phyloP scores from a whole-genome alignment of 2,888 invertebrate species.

The Heteromyza rotundicornis region DNA sequence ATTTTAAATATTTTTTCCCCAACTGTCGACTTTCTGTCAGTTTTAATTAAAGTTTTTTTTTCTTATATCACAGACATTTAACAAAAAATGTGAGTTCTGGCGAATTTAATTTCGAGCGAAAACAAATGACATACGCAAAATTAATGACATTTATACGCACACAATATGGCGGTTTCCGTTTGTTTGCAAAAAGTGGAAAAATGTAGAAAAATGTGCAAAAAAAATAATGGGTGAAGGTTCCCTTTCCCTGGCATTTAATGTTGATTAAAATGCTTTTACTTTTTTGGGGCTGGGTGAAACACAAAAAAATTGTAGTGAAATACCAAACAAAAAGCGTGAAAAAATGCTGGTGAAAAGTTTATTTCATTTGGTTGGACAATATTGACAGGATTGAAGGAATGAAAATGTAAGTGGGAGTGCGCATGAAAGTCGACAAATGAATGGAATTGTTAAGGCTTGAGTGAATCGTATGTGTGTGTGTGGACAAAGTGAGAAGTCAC shows the following conservation, averaged over 20 bases:
- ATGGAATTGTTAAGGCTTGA: too few species aligned
- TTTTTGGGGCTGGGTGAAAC: not conserved
- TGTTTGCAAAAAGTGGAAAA: too few species aligned
- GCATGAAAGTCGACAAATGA: too few species aligned
- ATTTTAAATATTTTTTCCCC: too few species aligned
- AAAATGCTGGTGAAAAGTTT: slow-evolving; percentile 14
- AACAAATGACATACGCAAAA: slow-evolving; percentile 14
- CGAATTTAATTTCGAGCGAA: slow-evolving; percentile 24
- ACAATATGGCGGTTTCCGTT: not conserved
- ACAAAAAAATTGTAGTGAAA: not conserved
- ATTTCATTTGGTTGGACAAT: slow-evolving; percentile 21
- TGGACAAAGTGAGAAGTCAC: too few species aligned
- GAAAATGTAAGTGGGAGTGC: too few species aligned
- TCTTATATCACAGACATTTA: not conserved
- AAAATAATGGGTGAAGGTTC: too few species aligned
- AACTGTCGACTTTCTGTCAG: too few species aligned
- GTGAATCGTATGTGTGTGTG: too few species aligned
- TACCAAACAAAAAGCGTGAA: slow-evolving; percentile 9
- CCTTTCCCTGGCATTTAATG: slow-evolving; percentile 19
- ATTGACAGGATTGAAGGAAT: slow-evolving; percentile 14
- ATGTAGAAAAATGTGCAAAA: too few species aligned
- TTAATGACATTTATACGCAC: slow-evolving; percentile 5
- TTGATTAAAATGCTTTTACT: slow-evolving; percentile 26
- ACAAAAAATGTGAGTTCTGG: not conserved
- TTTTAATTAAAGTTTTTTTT: not conserved